Percentiles rank a stretch among this genome's conserved stretches.
phyloP scores from a whole-genome alignment of 2,797 vertebrate genomes.

The Passerculus sandwichensis region DNA sequence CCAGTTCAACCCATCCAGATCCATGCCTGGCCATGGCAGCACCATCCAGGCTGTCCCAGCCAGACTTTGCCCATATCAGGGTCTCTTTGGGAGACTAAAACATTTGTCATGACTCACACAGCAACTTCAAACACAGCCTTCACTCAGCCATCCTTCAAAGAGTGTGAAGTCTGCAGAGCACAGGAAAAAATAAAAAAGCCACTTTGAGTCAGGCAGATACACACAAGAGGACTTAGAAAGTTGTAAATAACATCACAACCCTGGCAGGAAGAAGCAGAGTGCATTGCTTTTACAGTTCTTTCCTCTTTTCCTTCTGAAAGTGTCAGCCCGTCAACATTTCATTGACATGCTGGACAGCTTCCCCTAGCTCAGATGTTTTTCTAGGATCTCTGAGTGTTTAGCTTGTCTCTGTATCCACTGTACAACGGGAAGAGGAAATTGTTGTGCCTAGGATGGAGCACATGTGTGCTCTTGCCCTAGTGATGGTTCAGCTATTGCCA shows the following conservation, averaged over 20 bases:
- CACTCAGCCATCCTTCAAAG: constrained; percentile 18
- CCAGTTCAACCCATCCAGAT: background rate
- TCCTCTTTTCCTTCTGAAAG: constrained; percentile 58
- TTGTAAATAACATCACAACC: constrained; percentile 54
- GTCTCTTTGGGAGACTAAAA: background rate
- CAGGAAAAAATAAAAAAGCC: constrained; percentile 55
- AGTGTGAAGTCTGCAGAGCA: background rate
- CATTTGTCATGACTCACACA: background rate
- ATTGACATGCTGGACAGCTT: constrained; percentile 17
- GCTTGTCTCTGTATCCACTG: constrained; percentile 39
- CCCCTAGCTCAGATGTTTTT: constrained; percentile 57
- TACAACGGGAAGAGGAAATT: constrained; percentile 52
- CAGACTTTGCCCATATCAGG: accelerated
- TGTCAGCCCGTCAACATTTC: constrained; percentile 24
- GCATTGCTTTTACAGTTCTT: constrained; percentile 66
- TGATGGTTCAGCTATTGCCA: background rate
- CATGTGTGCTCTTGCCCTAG: background rate
- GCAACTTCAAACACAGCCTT: background rate
- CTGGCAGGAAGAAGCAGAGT: constrained; percentile 51
- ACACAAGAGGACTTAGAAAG: background rate
- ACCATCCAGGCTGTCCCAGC: background rate
- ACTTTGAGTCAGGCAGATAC: constrained; percentile 10
- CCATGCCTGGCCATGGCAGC: background rate
- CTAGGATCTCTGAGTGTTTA: constrained; percentile 27
- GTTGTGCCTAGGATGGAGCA: constrained; percentile 19